Percentiles rank a stretch among this genome's conserved stretches.
phyloP scores from a whole-genome alignment of 2,113 vertebrate genomes.

The Notarius quadriscutis region DNA sequence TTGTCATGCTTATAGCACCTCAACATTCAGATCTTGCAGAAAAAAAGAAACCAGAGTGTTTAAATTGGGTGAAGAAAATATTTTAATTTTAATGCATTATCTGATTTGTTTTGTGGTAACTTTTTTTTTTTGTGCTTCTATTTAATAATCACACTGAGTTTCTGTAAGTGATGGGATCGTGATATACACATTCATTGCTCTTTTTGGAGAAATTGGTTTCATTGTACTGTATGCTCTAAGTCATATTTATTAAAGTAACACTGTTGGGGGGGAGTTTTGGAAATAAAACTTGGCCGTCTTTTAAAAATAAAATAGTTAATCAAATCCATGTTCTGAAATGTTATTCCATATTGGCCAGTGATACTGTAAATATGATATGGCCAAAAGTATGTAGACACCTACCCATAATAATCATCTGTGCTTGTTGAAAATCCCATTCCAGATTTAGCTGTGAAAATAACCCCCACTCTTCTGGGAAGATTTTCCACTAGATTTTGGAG shows the following conservation, averaged over 20 bases:
- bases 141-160: neutral
- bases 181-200: neutral
- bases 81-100: neutral
- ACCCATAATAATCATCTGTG: neutral
- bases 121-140: neutral
- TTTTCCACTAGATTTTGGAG: neutral
- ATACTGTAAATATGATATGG: neutral
- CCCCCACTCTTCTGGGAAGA: neutral
- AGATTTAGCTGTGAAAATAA: neutral
- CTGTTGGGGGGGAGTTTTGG: conserved; percentile 65
- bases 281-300: conserved; percentile 68
- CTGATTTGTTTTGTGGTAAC: neutral
- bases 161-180: neutral
- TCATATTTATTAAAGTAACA: conserved; percentile 67
- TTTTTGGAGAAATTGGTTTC: conserved; percentile 22
- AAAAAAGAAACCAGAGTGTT: neutral
- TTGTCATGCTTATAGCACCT: neutral
- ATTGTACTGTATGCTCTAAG: conserved; percentile 7
- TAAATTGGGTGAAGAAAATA: neutral
- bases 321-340: neutral
- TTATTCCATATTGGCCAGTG: neutral
- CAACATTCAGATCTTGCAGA: neutral
- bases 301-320: conserved; percentile 56
- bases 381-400: neutral
- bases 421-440: neutral